Percentiles rank a stretch among this genome's conserved stretches.
phyloP scores from a whole-genome alignment of 2,888 invertebrate species.

The Heliconius aoede region DNA sequence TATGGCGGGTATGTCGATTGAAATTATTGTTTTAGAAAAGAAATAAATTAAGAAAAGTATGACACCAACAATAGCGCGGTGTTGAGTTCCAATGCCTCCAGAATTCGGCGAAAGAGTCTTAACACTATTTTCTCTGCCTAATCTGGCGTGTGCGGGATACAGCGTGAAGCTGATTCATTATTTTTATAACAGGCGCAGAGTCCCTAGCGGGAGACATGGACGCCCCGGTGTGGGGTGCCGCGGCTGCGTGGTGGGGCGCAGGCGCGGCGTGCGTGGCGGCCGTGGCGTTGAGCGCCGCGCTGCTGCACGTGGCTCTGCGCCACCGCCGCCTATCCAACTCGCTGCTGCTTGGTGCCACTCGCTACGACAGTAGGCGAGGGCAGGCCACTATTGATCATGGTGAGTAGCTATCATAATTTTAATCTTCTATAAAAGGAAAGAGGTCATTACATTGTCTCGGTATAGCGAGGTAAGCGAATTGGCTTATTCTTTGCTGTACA shows the following conservation, averaged over 20 bases:
- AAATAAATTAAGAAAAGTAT: too few relatives aligned
- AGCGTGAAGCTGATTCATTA: too few relatives aligned
- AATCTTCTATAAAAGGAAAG: too few relatives aligned
- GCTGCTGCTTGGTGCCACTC: constrained; percentile 86
- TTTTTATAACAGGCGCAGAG: constrained; percentile 32
- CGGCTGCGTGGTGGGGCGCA: constrained; percentile 66
- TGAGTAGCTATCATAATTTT: constrained; percentile 48
- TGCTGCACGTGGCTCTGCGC: constrained; percentile 85
- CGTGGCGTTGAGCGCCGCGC: constrained; percentile 80
- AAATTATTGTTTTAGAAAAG: neutral
- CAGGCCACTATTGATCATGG: constrained; percentile 93
- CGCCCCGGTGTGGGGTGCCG: constrained; percentile 40
- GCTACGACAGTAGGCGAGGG: constrained; percentile 92
- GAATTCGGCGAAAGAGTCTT: too few relatives aligned
- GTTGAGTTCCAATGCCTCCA: too few relatives aligned
- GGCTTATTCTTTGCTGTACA: too few relatives aligned
- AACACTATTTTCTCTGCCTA: too few relatives aligned
- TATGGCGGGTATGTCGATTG: constrained; percentile 63
- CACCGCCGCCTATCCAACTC: constrained; percentile 90
- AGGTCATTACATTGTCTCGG: too few relatives aligned
- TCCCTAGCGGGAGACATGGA: constrained; percentile 4
- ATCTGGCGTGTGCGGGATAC: too few relatives aligned
- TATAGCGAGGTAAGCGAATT: too few relatives aligned
- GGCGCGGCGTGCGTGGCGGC: constrained; percentile 70
- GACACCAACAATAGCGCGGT: too few relatives aligned